A percentile compares a stretch with the other conserved stretches of the same genome.
These are phyloP conservation scores for Hiodon alosoides DNA, from an alignment of 2,113 vertebrate species.

Conservation along the genomic window DNA sequence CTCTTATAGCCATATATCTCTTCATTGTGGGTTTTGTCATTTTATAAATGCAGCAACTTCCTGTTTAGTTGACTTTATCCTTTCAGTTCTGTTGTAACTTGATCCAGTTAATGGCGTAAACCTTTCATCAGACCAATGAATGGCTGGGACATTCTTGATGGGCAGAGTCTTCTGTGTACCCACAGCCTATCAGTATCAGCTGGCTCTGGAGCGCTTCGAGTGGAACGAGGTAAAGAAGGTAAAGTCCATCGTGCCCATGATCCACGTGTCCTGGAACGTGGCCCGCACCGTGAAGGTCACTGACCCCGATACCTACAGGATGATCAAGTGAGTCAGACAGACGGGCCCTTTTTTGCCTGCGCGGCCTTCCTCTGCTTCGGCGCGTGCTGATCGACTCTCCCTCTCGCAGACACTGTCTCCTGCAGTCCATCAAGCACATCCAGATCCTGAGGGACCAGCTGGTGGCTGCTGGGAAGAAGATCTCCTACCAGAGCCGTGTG, in stretches of 20 bases:
- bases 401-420: slow-evolving; percentile 73
- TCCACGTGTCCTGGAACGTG: slow-evolving; percentile 89
- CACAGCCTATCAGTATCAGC: slow-evolving; percentile 85
- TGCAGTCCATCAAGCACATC: slow-evolving; percentile 86
- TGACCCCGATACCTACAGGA: slow-evolving; percentile 74
- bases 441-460: slow-evolving; percentile 79
- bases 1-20: too few relatives aligned
- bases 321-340: slow-evolving; percentile 75
- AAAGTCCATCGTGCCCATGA: slow-evolving; percentile 92
- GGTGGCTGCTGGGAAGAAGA: slow-evolving; percentile 77
- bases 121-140: too few relatives aligned
- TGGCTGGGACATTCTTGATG: too few relatives aligned
- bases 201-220: slow-evolving; percentile 84
- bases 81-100: background rate
- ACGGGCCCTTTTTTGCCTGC: too few relatives aligned
- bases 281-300: slow-evolving; percentile 80
- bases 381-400: background rate
- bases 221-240: slow-evolving; percentile 90
- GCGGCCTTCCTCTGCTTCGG: too few relatives aligned
- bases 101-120: too few relatives aligned
- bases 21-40: too few relatives aligned
- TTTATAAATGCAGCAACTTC: too few relatives aligned
- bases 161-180: background rate
- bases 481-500: slow-evolving; percentile 80
- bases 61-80: background rate